Percentiles rank a stretch among this genome's conserved stretches.
These are phyloP conservation scores for Oasisia sp. DNA, from an alignment of 2,888 invertebrate species.

Conservation along the genomic window DNA sequence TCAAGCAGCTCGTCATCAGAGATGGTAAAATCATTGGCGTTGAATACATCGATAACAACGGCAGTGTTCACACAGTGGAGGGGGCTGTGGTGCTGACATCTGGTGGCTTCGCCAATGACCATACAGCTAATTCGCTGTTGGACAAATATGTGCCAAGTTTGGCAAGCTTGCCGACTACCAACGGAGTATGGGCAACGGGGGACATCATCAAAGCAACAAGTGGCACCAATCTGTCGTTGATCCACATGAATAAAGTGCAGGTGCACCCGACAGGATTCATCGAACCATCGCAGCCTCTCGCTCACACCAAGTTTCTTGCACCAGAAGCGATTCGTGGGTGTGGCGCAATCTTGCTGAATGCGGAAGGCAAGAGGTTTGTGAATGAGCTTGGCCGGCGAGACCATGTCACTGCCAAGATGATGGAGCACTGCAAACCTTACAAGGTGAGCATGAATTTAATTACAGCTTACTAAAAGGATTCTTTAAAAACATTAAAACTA, in stretches of 20 bases:
- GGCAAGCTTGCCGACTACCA: conserved; percentile 40
- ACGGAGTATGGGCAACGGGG: conserved; percentile 45
- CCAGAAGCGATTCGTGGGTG: conserved; percentile 43
- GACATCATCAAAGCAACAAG: conserved; percentile 38
- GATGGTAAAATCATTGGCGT: conserved; percentile 25
- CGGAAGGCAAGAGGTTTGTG: conserved; percentile 39
- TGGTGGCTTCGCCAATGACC: conserved; percentile 43
- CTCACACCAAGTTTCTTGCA: conserved; percentile 41
- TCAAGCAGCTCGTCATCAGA: conserved; percentile 33
- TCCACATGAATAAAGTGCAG: conserved; percentile 39
- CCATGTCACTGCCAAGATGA: conserved; percentile 37
- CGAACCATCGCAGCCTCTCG: conserved; percentile 34
- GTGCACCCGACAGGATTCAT: conserved; percentile 44
- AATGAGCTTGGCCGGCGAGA: conserved; percentile 41
- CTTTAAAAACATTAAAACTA: no score
- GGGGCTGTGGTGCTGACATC: conserved; percentile 40
- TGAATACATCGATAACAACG: background rate
- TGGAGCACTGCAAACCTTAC: conserved; percentile 28
- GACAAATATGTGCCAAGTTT: conserved; percentile 37
- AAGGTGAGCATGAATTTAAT: background rate
- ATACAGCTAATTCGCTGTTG: conserved; percentile 37
- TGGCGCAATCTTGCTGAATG: conserved; percentile 40
- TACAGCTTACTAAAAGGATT: background rate
- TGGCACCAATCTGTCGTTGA: conserved; percentile 28
- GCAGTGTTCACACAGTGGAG: conserved; percentile 21